Evolutionary conservation across 2,797 vertebrate species (phyloP), one percentile per base, ranked within the genome.

Genomic region (Pempheris klunzingeri): DNA sequence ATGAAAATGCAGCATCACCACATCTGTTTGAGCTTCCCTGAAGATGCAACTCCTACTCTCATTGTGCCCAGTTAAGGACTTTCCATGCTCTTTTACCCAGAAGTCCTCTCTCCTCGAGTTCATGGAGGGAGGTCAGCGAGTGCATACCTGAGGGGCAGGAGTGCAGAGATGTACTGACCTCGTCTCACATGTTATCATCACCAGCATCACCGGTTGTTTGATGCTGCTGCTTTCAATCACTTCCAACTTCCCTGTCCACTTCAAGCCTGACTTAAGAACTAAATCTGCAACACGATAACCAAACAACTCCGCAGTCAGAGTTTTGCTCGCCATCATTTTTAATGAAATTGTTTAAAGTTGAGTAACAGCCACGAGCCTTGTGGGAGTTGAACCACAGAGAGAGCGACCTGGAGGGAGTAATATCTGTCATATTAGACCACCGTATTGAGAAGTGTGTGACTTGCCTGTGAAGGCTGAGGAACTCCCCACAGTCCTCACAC

Each of bases 351-450:
- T 72, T 77, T 71, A 59, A 81, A 77, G 82, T 73, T 81, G 71
- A 86, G 38, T 39, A 22, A 71, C 41, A 60, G 61, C 72, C 62
- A 38, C n/a, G 1, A 58, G 61, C 59, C 71, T 49, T 82, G 53
- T 74, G 73, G 75, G 82, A 83, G 74, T 44, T 17, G 41, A 71
- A 64, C 72, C 69, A 68, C 52, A 3, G 30, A 55, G 30, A 55
- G 60, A 77, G 57, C 24, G 5, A 70, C 76, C 80, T 83, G 53
- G 49, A 64, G 75, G 80, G 79, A 85, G 63, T 52, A 83, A 75
- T 80, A 86, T 85, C 81, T n/a, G 36, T 85, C 80, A 78, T 78
- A 80, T 77, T 77, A 82, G 55, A 73, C 65, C 75, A 47, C 65
- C 78, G 44, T 59, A 85, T 62, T 77, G 84, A 84, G 74, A 85